Base-by-base conservation (phyloP, 2,113 vertebrate species). In the Myocastor coypus region DNA sequence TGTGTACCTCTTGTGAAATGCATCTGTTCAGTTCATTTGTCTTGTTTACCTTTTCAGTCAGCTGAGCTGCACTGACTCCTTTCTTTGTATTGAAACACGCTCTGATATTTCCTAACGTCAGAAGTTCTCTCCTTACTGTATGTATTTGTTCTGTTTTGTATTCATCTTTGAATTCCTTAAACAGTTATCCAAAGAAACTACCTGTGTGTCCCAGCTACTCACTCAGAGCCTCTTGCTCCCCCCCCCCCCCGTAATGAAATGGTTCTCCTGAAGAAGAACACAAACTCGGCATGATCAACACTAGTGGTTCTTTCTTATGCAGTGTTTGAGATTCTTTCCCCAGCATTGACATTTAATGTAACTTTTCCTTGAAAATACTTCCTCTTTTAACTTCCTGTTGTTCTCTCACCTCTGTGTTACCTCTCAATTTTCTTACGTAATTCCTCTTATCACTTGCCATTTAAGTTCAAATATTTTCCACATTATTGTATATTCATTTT, bases 311-410 rank as follows among this genome's bases (percentile, higher is more conserved):
- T 71, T 32, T 87, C 28, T 68, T 80, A 9, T 11, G 50, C 24
- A 42, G 73, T 80, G 9, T 30, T 28, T 71, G 14, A 83, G 40
- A 42, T 71, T 83, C 26, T 59, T 86, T 87, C 19, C 57, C 26
- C 66, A 59, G 12, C 14, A 81, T 30, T 1, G 34, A 8, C 32
- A 63, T 68, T 89, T 95, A 46, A 87, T 40, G 5, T n/a, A 7
- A 20, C 8, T 59, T 91, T 83, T 92, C 69, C 80, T 86, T 86
- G 40, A 73, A 91, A 66, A 84, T 37, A 68, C 66, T 97, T 96
- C 87, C 81, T 83, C 73, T 93, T 88, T 83, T 28, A 30, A 22
- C 82, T 90, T 94, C 68, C 81, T 87, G 26, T 12, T 57, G 64
- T 90, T 77, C 26, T 46, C 91, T 66, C 40, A 85, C 85, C 81